Conservation (phyloP, 2,888 invertebrate genomes). For the Sepioteuthis lessoniana region DNA sequence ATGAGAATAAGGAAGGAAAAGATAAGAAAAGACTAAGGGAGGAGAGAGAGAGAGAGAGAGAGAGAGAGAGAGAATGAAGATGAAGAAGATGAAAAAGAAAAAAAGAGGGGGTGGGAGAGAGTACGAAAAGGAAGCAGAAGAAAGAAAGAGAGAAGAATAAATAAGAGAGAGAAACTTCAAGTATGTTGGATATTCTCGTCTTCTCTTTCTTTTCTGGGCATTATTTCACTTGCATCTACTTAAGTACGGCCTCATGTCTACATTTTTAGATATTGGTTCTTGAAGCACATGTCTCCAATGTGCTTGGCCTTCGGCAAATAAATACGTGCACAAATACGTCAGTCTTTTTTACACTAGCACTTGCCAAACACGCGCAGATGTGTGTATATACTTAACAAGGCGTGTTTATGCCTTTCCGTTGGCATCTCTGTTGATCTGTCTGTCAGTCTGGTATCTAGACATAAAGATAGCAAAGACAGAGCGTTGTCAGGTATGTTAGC, state of each 20-base stretch:
- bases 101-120: too few relatives aligned
- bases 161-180: background rate
- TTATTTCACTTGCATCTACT: background rate
- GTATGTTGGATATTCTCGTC: background rate
- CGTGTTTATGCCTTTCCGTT: background rate
- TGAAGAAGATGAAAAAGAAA: too few relatives aligned
- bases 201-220: background rate
- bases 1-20: rapidly evolving
- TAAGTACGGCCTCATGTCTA: background rate
- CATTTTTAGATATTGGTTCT: background rate
- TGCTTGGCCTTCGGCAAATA: background rate
- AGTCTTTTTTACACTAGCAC: background rate
- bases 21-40: background rate
- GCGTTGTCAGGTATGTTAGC: background rate
- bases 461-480: background rate
- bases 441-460: background rate
- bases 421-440: background rate
- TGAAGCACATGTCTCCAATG: background rate
- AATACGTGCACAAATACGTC: background rate
- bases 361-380: background rate
- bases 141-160: background rate
- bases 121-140: too few relatives aligned
- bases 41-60: background rate
- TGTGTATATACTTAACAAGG: background rate
- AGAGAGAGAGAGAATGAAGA: too few relatives aligned